Percentiles rank a stretch among this genome's conserved stretches.
phyloP scores from a whole-genome alignment of 2,113 vertebrate genomes.

The Archocentrus centrarchus region DNA sequence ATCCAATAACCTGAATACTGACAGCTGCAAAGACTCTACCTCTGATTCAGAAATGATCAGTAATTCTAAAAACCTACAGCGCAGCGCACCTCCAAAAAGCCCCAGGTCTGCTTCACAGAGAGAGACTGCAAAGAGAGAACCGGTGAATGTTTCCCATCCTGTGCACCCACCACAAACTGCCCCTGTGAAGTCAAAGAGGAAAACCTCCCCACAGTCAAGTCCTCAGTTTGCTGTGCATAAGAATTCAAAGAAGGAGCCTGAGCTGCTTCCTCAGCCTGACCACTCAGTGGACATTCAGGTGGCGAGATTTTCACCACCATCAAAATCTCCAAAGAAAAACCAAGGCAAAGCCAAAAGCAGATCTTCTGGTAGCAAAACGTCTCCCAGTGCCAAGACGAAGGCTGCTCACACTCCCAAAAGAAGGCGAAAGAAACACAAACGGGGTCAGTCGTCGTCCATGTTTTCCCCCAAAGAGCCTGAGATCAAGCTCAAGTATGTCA shows the following conservation, averaged over 20 bases:
- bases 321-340: conserved; percentile 69
- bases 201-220: background rate
- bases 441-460: conserved; percentile 53
- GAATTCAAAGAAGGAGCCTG: conserved; percentile 19
- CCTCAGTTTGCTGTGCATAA: background rate
- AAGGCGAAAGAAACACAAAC: conserved; percentile 62
- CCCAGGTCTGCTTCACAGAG: background rate
- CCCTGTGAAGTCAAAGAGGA: conserved; percentile 16
- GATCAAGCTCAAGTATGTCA: conserved; percentile 80
- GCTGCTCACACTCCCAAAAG: conserved; percentile 51
- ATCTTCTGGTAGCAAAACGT: conserved; percentile 23
- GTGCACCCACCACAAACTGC: background rate
- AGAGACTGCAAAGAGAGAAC: conserved; percentile 34
- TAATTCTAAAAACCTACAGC: conserved; percentile 42
- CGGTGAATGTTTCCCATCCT: background rate
- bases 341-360: conserved; percentile 43
- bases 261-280: background rate
- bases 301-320: background rate
- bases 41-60: conserved; percentile 63
- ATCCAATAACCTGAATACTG: conserved; percentile 43
- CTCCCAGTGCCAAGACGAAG: conserved; percentile 63
- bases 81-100: conserved; percentile 49
- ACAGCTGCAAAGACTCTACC: conserved; percentile 73
- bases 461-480: conserved; percentile 83
- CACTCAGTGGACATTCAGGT: conserved; percentile 8